Conservation (phyloP, 2,797 vertebrate species). For the Euphonia xanthogaster region DNA sequence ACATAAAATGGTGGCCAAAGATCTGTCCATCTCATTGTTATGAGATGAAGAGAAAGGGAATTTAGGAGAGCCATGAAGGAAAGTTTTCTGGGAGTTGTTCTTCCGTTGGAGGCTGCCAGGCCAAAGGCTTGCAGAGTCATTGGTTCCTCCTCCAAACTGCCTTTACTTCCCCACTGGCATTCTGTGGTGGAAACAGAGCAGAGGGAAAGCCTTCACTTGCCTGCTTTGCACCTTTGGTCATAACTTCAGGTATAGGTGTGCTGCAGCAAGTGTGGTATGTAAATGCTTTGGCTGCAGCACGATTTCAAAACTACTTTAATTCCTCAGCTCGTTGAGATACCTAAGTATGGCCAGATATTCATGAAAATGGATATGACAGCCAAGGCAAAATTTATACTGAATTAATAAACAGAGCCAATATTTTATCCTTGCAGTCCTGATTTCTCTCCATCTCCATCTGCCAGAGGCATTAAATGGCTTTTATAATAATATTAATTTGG, state of each 20-base stretch:
- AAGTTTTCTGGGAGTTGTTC: not conserved
- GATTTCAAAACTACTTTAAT: not conserved
- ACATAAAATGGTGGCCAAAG: not conserved
- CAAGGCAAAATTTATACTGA: not conserved
- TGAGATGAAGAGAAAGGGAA: not conserved
- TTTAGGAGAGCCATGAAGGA: not conserved
- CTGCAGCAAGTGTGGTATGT: not conserved
- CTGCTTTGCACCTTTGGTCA: not conserved
- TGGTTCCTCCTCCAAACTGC: not conserved
- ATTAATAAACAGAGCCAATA: not conserved
- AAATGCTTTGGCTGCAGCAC: not conserved
- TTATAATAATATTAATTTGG: not conserved
- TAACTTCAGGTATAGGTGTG: not conserved
- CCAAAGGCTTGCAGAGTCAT: not conserved
- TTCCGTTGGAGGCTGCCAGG: not conserved
- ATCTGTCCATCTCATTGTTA: not conserved
- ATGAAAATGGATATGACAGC: not conserved
- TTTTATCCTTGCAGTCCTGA: constrained; percentile 23
- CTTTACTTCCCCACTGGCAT: accelerated
- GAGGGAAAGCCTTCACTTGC: accelerated
- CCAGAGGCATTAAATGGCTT: constrained; percentile 43
- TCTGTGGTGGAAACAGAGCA: not conserved
- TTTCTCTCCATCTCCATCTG: not conserved
- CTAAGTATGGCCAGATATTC: not conserved
- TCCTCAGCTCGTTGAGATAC: not conserved